Percentiles rank a stretch among this genome's conserved stretches.
These are phyloP conservation scores for Muscicapa comitata DNA, from an alignment of 2,797 vertebrate species.

Conservation along the genomic window DNA sequence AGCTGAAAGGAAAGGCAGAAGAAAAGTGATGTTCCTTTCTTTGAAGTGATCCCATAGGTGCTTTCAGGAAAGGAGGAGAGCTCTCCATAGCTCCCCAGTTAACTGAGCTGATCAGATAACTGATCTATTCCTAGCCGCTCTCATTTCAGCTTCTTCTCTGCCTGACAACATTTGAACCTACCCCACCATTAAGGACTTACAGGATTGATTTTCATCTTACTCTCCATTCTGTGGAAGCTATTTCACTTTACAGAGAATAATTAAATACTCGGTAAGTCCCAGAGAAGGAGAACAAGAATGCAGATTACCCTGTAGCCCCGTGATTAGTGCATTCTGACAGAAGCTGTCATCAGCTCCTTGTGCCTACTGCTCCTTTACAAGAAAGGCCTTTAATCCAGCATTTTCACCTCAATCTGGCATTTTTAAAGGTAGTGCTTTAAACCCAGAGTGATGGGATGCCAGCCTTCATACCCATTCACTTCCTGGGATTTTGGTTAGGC, in stretches of 20 bases:
- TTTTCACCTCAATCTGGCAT: too few relatives aligned
- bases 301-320: not conserved
- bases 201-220: conserved; percentile 37
- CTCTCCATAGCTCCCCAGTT: not conserved
- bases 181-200: conserved; percentile 12
- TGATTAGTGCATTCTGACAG: conserved; percentile 3
- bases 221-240: not conserved
- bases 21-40: not conserved
- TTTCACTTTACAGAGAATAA: conserved; percentile 44
- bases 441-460: not conserved
- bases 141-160: not conserved
- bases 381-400: not conserved
- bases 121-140: not conserved
- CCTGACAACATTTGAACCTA: conserved; percentile 18
- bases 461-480: not conserved
- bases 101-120: not conserved
- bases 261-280: not conserved
- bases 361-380: not conserved
- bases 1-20: not conserved
- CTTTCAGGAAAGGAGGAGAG: not conserved
- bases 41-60: not conserved
- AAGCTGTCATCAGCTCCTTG: not conserved
- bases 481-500: not conserved
- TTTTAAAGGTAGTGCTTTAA: not conserved
- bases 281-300: conserved; percentile 9